Evolutionary conservation across 1,140 invertebrate genomes (phyloP).

Genomic region (Eumaeus atala): DNA sequence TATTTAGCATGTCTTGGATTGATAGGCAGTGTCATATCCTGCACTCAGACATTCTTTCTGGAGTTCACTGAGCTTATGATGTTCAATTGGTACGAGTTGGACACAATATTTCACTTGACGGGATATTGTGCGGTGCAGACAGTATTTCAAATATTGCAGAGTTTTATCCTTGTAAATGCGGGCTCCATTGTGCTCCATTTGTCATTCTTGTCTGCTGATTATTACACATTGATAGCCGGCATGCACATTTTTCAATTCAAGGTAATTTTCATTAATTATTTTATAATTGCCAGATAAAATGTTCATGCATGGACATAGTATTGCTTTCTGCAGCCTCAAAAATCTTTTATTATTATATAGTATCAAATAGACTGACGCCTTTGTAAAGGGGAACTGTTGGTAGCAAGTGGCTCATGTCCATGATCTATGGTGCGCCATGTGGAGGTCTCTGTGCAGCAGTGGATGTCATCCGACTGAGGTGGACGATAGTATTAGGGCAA

Average conservation of each 20-base stretch:
- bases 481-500: too few species aligned
- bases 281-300: background rate
- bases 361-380: too few species aligned
- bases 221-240: conserved; percentile 88
- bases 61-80: conserved; percentile 74
- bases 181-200: conserved; percentile 89
- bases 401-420: too few species aligned
- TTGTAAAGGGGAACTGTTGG: too few species aligned
- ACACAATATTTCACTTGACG: conserved; percentile 59
- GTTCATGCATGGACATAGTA: too few species aligned
- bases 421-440: too few species aligned
- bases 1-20: conserved; percentile 91
- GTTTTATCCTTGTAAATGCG: conserved; percentile 84
- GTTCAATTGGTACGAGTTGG: conserved; percentile 73
- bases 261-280: conserved; percentile 68
- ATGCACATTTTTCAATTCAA: conserved; percentile 88
- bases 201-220: conserved; percentile 88
- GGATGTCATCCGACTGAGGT: too few species aligned
- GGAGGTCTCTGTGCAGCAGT: too few species aligned
- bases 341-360: too few species aligned
- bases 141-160: conserved; percentile 85
- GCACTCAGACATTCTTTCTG: conserved; percentile 80
- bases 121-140: conserved; percentile 77
- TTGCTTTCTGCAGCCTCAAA: background rate
- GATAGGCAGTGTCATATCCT: conserved; percentile 86